phyloP scores from a whole-genome alignment of 2,888 invertebrate genomes.

The Leptinotarsa peninsularis region DNA sequence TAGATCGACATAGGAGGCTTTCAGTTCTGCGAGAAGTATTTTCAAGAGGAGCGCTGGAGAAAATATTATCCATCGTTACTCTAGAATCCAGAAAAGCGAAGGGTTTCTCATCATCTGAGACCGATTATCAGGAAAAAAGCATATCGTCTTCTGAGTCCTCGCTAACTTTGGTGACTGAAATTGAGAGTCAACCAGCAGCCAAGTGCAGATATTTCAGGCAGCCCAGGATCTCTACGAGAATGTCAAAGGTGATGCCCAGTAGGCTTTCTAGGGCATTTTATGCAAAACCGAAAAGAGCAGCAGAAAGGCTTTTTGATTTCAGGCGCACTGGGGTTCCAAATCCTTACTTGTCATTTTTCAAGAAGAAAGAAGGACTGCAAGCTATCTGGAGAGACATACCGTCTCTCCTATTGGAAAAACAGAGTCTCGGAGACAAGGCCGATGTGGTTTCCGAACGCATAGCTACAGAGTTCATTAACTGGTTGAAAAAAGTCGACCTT shows the following conservation, averaged over 20 bases:
- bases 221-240: neutral
- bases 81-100: neutral
- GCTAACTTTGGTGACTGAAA: neutral
- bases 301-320: conserved; percentile 6
- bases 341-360: conserved; percentile 11
- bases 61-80: conserved; percentile 7
- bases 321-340: neutral
- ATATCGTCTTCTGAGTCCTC: neutral
- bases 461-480: conserved; percentile 16
- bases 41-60: conserved; percentile 4
- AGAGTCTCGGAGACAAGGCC: conserved; percentile 8
- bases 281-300: neutral
- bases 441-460: conserved; percentile 14
- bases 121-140: neutral
- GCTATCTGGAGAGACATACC: conserved; percentile 8
- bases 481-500: neutral
- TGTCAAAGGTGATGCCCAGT: neutral
- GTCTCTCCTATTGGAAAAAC: neutral
- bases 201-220: neutral
- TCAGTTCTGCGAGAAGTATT: conserved; percentile 24
- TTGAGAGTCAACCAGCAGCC: neutral
- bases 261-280: neutral
- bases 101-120: neutral
- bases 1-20: conserved; percentile 9
- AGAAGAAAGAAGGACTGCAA: neutral